Conservation (phyloP, 2,888 invertebrate genomes). For the Nomada fucata region DNA sequence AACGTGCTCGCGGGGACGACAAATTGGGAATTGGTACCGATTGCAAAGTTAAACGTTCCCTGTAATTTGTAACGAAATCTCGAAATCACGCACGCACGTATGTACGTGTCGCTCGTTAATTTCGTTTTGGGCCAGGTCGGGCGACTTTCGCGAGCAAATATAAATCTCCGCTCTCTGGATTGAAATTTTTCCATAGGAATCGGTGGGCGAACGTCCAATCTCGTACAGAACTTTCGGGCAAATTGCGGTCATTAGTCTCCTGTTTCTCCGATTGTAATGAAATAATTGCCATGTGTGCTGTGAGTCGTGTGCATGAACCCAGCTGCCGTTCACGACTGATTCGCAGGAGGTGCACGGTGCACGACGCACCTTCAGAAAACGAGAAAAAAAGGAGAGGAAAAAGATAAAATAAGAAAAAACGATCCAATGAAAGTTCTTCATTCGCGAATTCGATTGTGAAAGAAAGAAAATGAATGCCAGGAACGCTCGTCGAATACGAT, state of each 20-base stretch:
- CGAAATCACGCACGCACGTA: conserved; percentile 23
- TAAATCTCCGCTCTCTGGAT: conserved; percentile 57
- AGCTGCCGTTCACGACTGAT: conserved; percentile 58
- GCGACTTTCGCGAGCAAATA: conserved; percentile 44
- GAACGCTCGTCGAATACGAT: conserved; percentile 19
- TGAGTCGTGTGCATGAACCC: conserved; percentile 24
- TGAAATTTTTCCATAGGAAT: conserved; percentile 48
- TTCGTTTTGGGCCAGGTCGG: conserved; percentile 37
- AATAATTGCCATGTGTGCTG: conserved; percentile 59
- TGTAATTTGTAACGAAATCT: conserved; percentile 59
- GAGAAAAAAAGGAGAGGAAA: conserved; percentile 9
- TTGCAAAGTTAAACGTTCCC: conserved; percentile 31
- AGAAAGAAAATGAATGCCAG: conserved; percentile 52
- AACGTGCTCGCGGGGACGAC: conserved; percentile 11
- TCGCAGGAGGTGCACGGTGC: conserved; percentile 46
- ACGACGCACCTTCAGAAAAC: conserved; percentile 12
- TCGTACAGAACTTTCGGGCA: conserved; percentile 53
- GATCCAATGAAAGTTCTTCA: conserved; percentile 49
- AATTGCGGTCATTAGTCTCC: conserved; percentile 69
- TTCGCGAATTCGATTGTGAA: conserved; percentile 59
- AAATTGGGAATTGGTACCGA: conserved; percentile 30
- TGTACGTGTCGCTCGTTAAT: conserved; percentile 62
- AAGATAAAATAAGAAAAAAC: conserved; percentile 18
- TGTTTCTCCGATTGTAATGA: conserved; percentile 65
- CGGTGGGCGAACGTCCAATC: conserved; percentile 34